phyloP scores from a whole-genome alignment of 2,888 invertebrate species.

The Eumerus sabulonum region DNA sequence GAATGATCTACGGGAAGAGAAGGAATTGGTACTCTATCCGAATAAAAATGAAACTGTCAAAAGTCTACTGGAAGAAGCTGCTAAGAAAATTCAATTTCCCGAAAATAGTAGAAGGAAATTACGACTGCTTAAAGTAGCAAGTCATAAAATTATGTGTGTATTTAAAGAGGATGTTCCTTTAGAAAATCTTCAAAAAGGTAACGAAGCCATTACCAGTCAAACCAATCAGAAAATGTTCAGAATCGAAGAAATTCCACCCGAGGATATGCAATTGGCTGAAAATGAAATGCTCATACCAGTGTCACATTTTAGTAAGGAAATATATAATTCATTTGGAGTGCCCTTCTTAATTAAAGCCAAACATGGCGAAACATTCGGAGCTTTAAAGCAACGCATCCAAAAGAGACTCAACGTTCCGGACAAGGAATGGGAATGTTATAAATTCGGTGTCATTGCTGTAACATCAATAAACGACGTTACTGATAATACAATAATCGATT shows the following conservation, averaged over 20 bases:
- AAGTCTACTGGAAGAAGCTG: slow-evolving; percentile 95
- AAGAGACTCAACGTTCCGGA: slow-evolving; percentile 95
- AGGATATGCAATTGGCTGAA: slow-evolving; percentile 88
- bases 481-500: slow-evolving; percentile 80
- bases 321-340: slow-evolving; percentile 94
- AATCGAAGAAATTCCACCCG: slow-evolving; percentile 96
- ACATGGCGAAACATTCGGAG: slow-evolving; percentile 92
- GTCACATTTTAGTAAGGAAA: slow-evolving; percentile 98
- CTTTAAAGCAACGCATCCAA: slow-evolving; percentile 92
- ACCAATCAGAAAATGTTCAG: slow-evolving; percentile 83
- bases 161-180: slow-evolving; percentile 86
- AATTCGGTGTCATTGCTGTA: slow-evolving; percentile 94
- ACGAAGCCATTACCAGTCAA: slow-evolving; percentile 77
- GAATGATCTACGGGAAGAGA: slow-evolving; percentile 94
- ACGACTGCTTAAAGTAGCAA: slow-evolving; percentile 88
- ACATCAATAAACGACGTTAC: slow-evolving; percentile 91
- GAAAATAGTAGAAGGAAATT: slow-evolving; percentile 93
- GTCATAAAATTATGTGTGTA: slow-evolving; percentile 85
- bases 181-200: slow-evolving; percentile 79
- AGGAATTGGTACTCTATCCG: slow-evolving; percentile 97
- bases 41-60: slow-evolving; percentile 95
- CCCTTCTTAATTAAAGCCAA: slow-evolving; percentile 95
- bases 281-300: slow-evolving; percentile 96
- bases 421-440: slow-evolving; percentile 98
- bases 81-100: slow-evolving; percentile 92